These are phyloP conservation scores for Amphiprion percula DNA, from an alignment of 2,113 vertebrate genomes.

Conservation along the genomic window DNA sequence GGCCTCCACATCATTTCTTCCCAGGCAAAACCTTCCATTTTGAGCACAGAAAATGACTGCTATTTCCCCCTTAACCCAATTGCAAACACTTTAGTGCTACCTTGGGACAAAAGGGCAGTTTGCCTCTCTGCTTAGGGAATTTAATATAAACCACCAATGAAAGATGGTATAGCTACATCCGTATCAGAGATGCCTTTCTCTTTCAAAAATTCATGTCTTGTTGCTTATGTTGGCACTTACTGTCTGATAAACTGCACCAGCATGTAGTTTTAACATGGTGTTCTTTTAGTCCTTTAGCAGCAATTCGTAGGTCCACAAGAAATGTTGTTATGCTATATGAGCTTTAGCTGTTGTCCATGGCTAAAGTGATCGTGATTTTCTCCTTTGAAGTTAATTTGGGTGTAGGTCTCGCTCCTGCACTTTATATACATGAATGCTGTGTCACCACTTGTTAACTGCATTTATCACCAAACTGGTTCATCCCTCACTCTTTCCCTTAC, in stretches of 20 bases:
- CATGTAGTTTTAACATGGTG: constrained; percentile 39
- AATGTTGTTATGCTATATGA: constrained; percentile 25
- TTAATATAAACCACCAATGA: constrained; percentile 77
- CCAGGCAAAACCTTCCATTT: constrained; percentile 72
- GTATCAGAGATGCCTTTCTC: constrained; percentile 54
- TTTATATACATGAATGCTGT: constrained; percentile 47
- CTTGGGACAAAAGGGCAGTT: constrained; percentile 80
- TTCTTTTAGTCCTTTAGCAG: constrained; percentile 27
- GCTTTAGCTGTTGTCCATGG: constrained; percentile 12
- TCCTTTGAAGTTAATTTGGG: constrained; percentile 34
- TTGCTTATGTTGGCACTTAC: constrained; percentile 46
- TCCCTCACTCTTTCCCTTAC: constrained; percentile 38
- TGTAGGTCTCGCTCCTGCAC: constrained; percentile 31
- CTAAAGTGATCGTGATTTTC: constrained; percentile 22
- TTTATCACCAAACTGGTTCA: constrained; percentile 36
- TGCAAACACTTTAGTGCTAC: constrained; percentile 82
- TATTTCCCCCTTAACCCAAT: constrained; percentile 86
- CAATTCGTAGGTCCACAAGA: constrained; percentile 37
- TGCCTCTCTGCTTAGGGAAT: constrained; percentile 76
- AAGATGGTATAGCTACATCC: constrained; percentile 67
- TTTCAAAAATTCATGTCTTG: constrained; percentile 44
- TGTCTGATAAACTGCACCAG: constrained; percentile 51
- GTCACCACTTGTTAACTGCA: constrained; percentile 51
- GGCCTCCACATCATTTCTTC: constrained; percentile 74
- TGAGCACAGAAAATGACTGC: constrained; percentile 77